phyloP scores from a whole-genome alignment of 2,797 vertebrate genomes.

The Pseudotriccus pelzelni region DNA sequence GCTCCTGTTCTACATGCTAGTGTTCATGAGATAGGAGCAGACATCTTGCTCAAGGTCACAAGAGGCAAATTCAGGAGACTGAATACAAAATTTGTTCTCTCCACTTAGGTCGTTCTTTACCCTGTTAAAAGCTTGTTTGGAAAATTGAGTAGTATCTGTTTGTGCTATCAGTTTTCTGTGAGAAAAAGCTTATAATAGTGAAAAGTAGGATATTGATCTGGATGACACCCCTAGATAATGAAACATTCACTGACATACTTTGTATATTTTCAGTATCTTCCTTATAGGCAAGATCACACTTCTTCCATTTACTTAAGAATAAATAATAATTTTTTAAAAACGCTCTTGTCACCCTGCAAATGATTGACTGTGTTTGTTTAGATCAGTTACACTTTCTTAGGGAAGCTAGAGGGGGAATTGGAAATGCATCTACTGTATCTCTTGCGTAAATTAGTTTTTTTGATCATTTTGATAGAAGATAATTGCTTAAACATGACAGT shows the following conservation, averaged over 20 bases:
- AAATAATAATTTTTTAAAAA: background rate
- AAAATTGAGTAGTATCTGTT: background rate
- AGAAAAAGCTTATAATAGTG: background rate
- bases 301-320: background rate
- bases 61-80: background rate
- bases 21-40: background rate
- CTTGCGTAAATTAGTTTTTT: slow-evolving; percentile 48
- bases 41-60: background rate
- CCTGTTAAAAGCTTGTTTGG: background rate
- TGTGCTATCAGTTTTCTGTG: background rate
- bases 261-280: background rate
- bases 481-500: slow-evolving; percentile 57
- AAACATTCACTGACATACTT: background rate
- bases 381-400: slow-evolving; percentile 6
- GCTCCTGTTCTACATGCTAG: background rate
- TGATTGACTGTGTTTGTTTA: background rate
- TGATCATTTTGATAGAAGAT: slow-evolving; percentile 43
- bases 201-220: background rate
- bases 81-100: background rate
- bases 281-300: background rate
- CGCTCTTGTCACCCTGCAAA: background rate
- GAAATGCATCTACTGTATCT: slow-evolving; percentile 22
- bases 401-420: slow-evolving; percentile 19
- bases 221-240: background rate
- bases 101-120: background rate